Evolutionary conservation across 2,797 vertebrate species (phyloP), one percentile per base, ranked within the genome.

Genomic region (Sebastiscus tertius): DNA sequence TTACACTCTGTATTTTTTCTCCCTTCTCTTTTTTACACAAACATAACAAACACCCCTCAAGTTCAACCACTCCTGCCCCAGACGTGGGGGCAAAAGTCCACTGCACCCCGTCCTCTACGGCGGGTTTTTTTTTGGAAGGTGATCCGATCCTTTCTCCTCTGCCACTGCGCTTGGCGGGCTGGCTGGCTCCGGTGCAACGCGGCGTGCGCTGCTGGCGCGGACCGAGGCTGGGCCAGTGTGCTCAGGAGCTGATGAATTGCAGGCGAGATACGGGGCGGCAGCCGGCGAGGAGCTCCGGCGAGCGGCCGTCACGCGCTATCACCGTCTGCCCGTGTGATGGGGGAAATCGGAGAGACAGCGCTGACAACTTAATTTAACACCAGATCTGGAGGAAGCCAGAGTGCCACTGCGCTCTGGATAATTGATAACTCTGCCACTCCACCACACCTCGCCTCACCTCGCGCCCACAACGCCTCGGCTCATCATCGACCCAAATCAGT

Each of bases 281-380:
- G 96, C 95, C 96, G 64, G 93, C 81, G 90, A 94, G 95, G 94
- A 85, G 94, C 93, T 89, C 94, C 95, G 90, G 94, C 92, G 82
- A 96, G 96, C 93, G 94, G 96, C 96, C 96, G 95, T 97, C 97
- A 95, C 79, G 89, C 84, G 75, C 93, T 87, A 97, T 97, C 94
- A 96, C 94, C 16, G 71, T 94, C 95, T 93, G 93, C 93, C 93
- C 85, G 89, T 85, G 88, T 95, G 96, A 96, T 91, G 95, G 87
- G 89, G 93, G 94, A 93, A 93, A 90, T 96, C 88, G 87, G 65
- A 92, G 90, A 96, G 94, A 96, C 95, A 95, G 95, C 88, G 80
- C 96, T 96, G 97, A 97, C 96, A 96, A 95, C 95, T 96, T 95
- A 94, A 96, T 96, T 96, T 96, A 96, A 96, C 89, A 94, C 94